Evolutionary conservation across 2,797 vertebrate genomes (phyloP), one percentile per base, ranked within the genome.

Genomic region (Protonibea diacanthus): DNA sequence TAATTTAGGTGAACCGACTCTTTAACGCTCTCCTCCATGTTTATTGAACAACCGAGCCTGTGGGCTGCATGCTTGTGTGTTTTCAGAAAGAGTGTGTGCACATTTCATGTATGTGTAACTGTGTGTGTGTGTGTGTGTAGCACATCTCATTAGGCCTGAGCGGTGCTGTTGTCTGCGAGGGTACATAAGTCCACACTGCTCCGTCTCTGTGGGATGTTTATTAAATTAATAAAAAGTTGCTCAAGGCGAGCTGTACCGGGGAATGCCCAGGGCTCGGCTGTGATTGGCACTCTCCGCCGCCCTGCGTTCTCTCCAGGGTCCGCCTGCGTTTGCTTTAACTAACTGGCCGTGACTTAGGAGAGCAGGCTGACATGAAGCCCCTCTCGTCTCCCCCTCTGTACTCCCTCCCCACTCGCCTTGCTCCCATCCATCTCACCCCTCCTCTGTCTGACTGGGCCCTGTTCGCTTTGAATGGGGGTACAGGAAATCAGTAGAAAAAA

Each of bases 191-290:
- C 88, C 87, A 83, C 80, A 64, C 62, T 3, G 38, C 86, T 53
- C 42, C 29, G 81, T 93, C 92, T 95, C 94, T 74, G 83, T 74
- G 91, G 95, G 93, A 94, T 95, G 93, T 95, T 96, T 94, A 95
- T 95, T 96, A 94, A 95, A 95, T 95, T 94, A 95, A 95, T 95
- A 93, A 95, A 93, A 95, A 93, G 92, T 94, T 94, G 93, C 93
- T 95, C 56, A 93, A 91, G 93, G 94, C 94, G 74, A 92, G 92
- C 86, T 76, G 89, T 79, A 88, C 51, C 68, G 40, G 66, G 74
- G 76, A 92, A 93, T 87, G 93, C 93, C 92, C 92, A 77, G 80
- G 86, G 93, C 92, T 87, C 80, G 81, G 81, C 91, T 61, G 92
- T 95, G 95, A 95, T 95, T 95, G 95, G 94, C 94, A 94, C 89